These are phyloP conservation scores for Okamejei kenojei DNA, from an alignment of 2,797 vertebrate species.

Conservation along the genomic window DNA sequence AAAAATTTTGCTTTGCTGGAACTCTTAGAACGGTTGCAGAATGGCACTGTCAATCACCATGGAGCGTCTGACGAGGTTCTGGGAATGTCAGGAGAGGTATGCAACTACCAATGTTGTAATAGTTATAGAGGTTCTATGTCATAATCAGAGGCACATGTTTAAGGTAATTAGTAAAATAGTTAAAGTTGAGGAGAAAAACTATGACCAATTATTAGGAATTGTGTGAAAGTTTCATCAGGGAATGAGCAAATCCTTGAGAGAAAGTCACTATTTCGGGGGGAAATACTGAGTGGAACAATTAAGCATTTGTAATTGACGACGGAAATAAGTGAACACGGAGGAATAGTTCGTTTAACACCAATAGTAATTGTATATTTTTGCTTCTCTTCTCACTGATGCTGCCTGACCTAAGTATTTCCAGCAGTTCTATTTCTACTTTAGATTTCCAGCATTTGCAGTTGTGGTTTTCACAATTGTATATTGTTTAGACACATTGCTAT, in stretches of 20 bases:
- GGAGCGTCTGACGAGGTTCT: conserved; percentile 76
- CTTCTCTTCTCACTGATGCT: too few relatives aligned
- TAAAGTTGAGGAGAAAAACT: not conserved
- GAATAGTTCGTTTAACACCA: not conserved
- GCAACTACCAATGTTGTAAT: conserved; percentile 3
- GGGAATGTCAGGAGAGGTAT: conserved; percentile 87
- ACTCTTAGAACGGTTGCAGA: conserved; percentile 87
- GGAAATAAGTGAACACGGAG: not conserved
- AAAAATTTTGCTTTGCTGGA: conserved; percentile 97
- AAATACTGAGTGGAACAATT: not conserved
- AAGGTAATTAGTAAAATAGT: not conserved
- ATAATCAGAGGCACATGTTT: not conserved
- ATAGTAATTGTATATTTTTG: not conserved
- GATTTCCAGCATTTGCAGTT: too few relatives aligned
- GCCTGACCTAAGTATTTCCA: too few relatives aligned
- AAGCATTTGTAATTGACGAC: not conserved
- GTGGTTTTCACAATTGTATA: too few relatives aligned
- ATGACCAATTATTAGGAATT: not conserved
- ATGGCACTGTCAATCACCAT: conserved; percentile 79
- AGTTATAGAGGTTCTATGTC: not conserved
- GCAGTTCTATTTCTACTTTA: too few relatives aligned
- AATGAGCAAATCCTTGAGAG: not conserved
- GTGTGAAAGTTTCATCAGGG: not conserved
- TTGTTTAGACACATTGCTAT: too few relatives aligned
- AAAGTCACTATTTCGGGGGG: not conserved